Conservation (phyloP, 1,140 invertebrate species). For the Aphaenogaster floridana region DNA sequence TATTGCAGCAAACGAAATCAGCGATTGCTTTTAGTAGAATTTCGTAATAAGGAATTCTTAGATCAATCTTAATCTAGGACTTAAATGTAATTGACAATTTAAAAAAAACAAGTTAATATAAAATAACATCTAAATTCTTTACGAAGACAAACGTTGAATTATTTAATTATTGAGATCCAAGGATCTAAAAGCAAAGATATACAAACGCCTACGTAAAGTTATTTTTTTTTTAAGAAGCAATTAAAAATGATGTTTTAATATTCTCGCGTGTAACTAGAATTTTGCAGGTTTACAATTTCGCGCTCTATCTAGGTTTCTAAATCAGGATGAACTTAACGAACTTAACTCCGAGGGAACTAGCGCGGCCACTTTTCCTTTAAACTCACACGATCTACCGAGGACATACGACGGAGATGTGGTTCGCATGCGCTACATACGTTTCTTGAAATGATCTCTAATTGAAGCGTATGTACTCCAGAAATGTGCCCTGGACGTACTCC, state of each 20-base stretch:
- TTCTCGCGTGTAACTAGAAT: neutral
- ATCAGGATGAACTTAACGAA: neutral
- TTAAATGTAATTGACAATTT: neutral
- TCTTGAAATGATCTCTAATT: constrained; percentile 21
- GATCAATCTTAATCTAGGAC: neutral
- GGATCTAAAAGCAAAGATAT: neutral
- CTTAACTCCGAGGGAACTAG: neutral
- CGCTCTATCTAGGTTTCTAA: neutral
- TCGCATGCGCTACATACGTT: constrained; percentile 7
- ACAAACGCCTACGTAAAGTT: neutral
- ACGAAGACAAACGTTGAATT: neutral
- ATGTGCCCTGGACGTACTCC: neutral
- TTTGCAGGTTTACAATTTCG: neutral
- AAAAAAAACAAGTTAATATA: neutral
- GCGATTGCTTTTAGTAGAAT: neutral
- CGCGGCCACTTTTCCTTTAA: neutral
- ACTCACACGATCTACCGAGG: neutral
- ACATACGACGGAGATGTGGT: neutral
- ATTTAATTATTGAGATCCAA: constrained; percentile 20
- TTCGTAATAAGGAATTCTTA: constrained; percentile 9
- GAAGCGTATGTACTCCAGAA: constrained; percentile 25
- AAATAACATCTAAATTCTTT: neutral
- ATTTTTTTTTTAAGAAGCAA: neutral
- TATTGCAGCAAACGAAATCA: neutral
- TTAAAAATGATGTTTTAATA: neutral